Conservation (phyloP, 2,113 vertebrate species). For the Brachirus orientalis region DNA sequence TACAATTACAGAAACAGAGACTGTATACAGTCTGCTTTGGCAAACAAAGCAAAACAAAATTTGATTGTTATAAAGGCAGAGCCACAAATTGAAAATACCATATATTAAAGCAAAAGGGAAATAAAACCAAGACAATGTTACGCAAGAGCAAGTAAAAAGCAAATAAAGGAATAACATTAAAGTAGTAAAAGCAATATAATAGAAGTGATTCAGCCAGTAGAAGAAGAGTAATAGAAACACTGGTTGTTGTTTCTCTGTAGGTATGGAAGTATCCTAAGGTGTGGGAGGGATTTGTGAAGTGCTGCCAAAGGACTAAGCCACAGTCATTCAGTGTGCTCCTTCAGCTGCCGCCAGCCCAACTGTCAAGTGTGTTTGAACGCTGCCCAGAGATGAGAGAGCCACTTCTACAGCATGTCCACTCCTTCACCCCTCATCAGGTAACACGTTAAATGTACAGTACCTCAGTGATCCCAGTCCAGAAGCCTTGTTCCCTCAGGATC, state of each 20-base stretch:
- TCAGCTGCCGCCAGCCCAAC: slow-evolving; percentile 88
- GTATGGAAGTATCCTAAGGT: slow-evolving; percentile 98
- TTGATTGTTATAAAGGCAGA: too few species aligned
- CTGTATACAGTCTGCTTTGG: too few species aligned
- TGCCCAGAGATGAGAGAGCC: slow-evolving; percentile 91
- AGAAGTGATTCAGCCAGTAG: too few species aligned
- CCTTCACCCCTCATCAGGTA: slow-evolving; percentile 93
- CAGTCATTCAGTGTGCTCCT: slow-evolving; percentile 94
- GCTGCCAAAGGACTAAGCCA: slow-evolving; percentile 93
- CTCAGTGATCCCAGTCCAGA: too few species aligned
- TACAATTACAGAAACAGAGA: too few species aligned
- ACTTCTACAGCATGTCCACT: slow-evolving; percentile 88
- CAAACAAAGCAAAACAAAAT: too few species aligned
- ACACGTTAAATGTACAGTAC: not conserved
- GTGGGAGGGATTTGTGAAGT: slow-evolving; percentile 97
- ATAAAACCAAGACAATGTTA: too few species aligned
- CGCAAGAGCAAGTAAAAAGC: too few species aligned
- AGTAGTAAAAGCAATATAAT: too few species aligned
- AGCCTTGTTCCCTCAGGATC: not conserved
- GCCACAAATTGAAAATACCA: too few species aligned
- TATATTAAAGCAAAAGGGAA: too few species aligned
- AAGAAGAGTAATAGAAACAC: not conserved
- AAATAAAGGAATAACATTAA: too few species aligned
- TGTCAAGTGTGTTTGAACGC: slow-evolving; percentile 89
- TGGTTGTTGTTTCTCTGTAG: slow-evolving; percentile 63